phyloP scores from a whole-genome alignment of 2,797 vertebrate species.

The Schizothorax lantsangensis region DNA sequence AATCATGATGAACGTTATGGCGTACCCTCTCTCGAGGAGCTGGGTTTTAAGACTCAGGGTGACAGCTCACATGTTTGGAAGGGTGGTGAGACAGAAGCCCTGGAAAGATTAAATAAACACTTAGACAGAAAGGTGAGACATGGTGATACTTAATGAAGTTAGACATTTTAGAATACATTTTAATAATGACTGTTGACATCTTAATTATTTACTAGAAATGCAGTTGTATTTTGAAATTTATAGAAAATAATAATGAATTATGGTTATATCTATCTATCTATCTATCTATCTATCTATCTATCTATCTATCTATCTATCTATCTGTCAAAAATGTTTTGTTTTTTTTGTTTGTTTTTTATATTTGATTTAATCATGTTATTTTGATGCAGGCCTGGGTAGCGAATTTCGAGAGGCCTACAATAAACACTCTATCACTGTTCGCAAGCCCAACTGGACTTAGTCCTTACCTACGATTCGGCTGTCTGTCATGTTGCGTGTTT shows the following conservation, averaged over 20 bases:
- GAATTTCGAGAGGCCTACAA: slow-evolving; percentile 89
- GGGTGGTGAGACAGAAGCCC: slow-evolving; percentile 93
- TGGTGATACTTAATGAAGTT: neutral
- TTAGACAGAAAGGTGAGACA: slow-evolving; percentile 91
- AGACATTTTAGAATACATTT: neutral
- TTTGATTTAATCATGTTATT: neutral
- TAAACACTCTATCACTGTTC: slow-evolving; percentile 89
- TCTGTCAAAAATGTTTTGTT: neutral
- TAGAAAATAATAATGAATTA: neutral
- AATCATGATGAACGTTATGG: slow-evolving; percentile 90
- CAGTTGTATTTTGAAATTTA: neutral
- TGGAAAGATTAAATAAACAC: slow-evolving; percentile 92
- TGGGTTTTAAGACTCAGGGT: slow-evolving; percentile 88
- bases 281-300: too few species aligned
- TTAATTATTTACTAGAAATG: neutral
- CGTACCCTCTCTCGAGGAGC: slow-evolving; percentile 93
- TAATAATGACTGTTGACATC: neutral
- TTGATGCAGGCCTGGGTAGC: slow-evolving; percentile 90
- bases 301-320: too few species aligned
- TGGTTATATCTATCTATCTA: neutral
- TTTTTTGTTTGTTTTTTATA: too few species aligned
- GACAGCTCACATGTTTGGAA: slow-evolving; percentile 87
- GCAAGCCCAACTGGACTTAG: slow-evolving; percentile 95
- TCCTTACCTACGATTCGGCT: slow-evolving; percentile 95
- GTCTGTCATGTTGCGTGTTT: slow-evolving; percentile 91